phyloP scores from a whole-genome alignment of 2,113 vertebrate species.

The Nymphicus hollandicus region DNA sequence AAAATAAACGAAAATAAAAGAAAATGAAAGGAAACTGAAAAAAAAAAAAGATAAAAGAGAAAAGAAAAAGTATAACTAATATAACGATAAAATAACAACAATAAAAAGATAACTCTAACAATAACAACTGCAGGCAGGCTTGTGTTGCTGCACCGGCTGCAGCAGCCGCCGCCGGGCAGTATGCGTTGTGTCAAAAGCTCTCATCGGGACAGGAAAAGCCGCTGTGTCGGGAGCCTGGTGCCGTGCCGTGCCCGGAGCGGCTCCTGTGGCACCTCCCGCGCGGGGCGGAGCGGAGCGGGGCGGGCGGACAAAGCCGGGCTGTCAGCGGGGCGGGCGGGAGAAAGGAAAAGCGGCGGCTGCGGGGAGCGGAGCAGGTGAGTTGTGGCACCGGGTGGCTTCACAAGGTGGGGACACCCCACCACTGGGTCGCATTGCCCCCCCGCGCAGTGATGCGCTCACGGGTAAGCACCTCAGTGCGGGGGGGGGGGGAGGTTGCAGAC shows the following conservation, averaged over 20 bases:
- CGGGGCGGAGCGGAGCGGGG: constrained; percentile 44
- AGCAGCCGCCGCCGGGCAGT: not conserved
- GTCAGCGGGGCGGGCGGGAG: constrained; percentile 40
- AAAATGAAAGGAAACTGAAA: accelerated
- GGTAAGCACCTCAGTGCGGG: not conserved
- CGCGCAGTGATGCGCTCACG: not conserved
- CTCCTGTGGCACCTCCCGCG: constrained; percentile 30
- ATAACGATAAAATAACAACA: not conserved
- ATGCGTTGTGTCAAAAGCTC: not conserved
- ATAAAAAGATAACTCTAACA: too few species aligned
- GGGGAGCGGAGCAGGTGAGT: not conserved
- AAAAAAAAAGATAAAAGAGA: not conserved
- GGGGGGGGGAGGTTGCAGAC: not conserved
- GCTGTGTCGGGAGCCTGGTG: accelerated
- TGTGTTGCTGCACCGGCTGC: not conserved
- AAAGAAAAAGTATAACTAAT: not conserved
- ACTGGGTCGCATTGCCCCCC: not conserved
- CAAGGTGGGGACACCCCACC: not conserved
- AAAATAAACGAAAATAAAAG: too few species aligned
- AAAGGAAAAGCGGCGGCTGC: constrained; percentile 41
- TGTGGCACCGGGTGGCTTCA: not conserved
- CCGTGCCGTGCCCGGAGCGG: not conserved
- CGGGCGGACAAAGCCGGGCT: constrained; percentile 75
- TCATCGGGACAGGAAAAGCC: accelerated
- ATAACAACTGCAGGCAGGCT: not conserved